phyloP scores from a whole-genome alignment of 2,888 invertebrate species.

The Athetis lepigone region DNA sequence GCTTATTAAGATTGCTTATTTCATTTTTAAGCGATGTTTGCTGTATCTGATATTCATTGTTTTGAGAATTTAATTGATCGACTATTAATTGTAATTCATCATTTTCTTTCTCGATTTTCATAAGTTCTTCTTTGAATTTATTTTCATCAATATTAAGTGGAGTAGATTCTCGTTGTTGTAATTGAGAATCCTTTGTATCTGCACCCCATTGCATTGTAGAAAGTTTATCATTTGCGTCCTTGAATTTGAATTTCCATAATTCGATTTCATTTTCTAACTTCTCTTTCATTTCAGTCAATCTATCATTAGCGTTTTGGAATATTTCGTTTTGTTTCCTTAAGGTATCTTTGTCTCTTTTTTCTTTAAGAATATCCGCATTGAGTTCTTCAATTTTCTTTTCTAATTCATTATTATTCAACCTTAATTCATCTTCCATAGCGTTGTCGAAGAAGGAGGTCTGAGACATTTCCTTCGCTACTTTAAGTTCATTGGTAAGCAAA shows the following conservation, averaged over 20 bases:
- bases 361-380: constrained; percentile 90
- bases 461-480: constrained; percentile 86
- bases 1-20: constrained; percentile 76
- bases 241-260: constrained; percentile 93
- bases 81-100: constrained; percentile 81
- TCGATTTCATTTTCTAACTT: constrained; percentile 94
- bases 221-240: constrained; percentile 93
- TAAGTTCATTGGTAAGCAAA: constrained; percentile 89
- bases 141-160: constrained; percentile 54
- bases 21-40: constrained; percentile 74
- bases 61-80: constrained; percentile 79
- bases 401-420: constrained; percentile 91
- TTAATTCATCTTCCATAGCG: constrained; percentile 95
- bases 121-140: constrained; percentile 74
- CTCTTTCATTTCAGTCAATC: constrained; percentile 95
- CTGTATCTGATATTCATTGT: constrained; percentile 74
- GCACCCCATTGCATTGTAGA: constrained; percentile 81
- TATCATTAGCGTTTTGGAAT: constrained; percentile 94
- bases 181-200: constrained; percentile 72
- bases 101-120: constrained; percentile 86
- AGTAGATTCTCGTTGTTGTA: constrained; percentile 56
- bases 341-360: constrained; percentile 92
- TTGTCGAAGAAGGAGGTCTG: constrained; percentile 92
- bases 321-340: constrained; percentile 93
- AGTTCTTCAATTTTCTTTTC: constrained; percentile 92